Evolutionary conservation across 2,113 vertebrate genomes (phyloP).

Genomic region (Oryctolagus cuniculus): DNA sequence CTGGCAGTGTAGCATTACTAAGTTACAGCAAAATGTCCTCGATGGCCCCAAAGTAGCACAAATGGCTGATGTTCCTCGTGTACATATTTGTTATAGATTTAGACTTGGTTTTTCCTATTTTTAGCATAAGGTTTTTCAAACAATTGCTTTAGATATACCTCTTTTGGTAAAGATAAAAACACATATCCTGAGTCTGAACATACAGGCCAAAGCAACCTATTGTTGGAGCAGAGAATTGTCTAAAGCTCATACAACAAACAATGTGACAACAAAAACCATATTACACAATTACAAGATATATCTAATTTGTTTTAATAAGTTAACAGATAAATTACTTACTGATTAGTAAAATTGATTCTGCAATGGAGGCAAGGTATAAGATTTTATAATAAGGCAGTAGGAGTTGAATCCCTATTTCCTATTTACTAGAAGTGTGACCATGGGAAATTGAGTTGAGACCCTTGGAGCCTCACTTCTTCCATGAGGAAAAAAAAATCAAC

Average conservation of each 20-base stretch:
- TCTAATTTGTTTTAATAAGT: slow-evolving; percentile 19
- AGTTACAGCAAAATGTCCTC: neutral
- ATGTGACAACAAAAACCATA: neutral
- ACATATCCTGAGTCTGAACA: neutral
- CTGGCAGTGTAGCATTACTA: neutral
- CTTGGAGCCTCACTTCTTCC: neutral
- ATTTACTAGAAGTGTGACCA: neutral
- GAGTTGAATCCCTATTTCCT: neutral
- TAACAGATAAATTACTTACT: neutral
- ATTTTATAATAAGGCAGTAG: neutral
- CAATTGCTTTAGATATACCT: neutral
- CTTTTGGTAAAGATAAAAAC: neutral
- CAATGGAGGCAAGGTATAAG: neutral
- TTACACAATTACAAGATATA: neutral
- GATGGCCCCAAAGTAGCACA: neutral
- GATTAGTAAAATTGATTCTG: neutral
- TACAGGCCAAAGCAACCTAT: neutral
- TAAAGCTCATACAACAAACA: neutral
- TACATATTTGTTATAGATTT: neutral
- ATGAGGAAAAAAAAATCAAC: neutral
- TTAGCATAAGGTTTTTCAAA: neutral
- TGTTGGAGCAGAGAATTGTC: neutral
- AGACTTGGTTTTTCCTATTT: neutral
- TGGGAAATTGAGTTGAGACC: neutral
- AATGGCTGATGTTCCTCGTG: neutral